Base-by-base conservation (phyloP, 2,888 invertebrate species). In the Druceiella hillmani region DNA sequence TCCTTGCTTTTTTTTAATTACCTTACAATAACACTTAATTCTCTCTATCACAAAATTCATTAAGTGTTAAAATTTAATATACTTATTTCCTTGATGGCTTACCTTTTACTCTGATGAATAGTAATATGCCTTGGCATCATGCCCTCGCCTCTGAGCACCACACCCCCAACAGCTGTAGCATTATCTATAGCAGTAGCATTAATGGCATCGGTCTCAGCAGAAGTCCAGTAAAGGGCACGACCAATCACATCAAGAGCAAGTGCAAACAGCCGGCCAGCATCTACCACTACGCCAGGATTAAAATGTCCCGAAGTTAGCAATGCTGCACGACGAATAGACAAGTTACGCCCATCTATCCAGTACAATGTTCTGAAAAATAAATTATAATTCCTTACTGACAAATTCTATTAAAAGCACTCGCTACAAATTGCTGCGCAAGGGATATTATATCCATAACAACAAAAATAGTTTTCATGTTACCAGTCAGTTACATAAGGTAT, bases 181-280 rank as follows among this genome's bases (percentile, higher is more conserved):
- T 61, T 77, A 41, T 83, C 80, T 15, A 87, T 73, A 43, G 85
- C 76, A 0, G 93, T 93, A 0, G 91, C 87, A 59, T 94, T 94
- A 31, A 95, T 92, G 0, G 87, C 83, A 57, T 94, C 86, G 5
- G 84, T 79, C 44, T 78, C 76, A 0, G 83, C 72, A 52, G 91
- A 91, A 0, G 90, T 87, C 92, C 93, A 94, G 64, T 91, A 94
- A 1, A 97, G 59, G 2, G 89, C 66, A 10, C 91, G 75, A 0
- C 91, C 86, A 17, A 89, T 73, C 0, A 87, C 81, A 61, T 95
- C 94, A 4, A 95, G 68, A 0, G 86, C 93, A 51, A 95, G 76
- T 59, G 93, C 90, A 54, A 79, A 85, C 0, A 91, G 89, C 40
- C 82, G 77, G 2, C 75, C 75, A 3, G 76, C 65, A 1, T 82